Evolutionary conservation across 2,888 invertebrate species (phyloP).

Genomic region (Loripinus fragilis): DNA sequence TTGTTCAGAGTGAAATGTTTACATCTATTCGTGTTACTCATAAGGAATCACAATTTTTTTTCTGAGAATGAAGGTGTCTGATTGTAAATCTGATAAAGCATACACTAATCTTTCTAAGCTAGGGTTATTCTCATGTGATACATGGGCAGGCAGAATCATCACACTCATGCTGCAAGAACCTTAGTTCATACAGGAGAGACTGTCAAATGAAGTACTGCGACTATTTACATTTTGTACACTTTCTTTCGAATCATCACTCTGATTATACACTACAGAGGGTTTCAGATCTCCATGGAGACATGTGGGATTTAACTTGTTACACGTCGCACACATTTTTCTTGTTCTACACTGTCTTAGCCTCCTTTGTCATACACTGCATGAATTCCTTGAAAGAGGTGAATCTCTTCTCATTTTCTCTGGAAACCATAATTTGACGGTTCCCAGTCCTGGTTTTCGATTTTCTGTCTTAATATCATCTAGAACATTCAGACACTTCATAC

Average conservation of each 20-base stretch:
- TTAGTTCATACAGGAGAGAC: background rate
- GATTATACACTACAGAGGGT: background rate
- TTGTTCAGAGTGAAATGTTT: slow-evolving; percentile 48
- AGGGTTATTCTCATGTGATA: slow-evolving; percentile 39
- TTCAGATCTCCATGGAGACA: slow-evolving; percentile 9
- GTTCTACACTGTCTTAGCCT: slow-evolving; percentile 40
- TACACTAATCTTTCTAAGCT: slow-evolving; percentile 49
- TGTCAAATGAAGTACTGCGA: background rate
- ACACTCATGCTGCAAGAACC: background rate
- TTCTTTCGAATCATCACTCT: background rate
- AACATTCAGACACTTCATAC: slow-evolving; percentile 20
- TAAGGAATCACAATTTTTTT: slow-evolving; percentile 36
- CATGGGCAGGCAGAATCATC: slow-evolving; percentile 38
- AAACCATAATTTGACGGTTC: slow-evolving; percentile 26
- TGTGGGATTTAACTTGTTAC: background rate
- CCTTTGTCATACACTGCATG: slow-evolving; percentile 36
- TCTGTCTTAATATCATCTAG: slow-evolving; percentile 52
- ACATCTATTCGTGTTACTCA: slow-evolving; percentile 29
- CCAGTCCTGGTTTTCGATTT: slow-evolving; percentile 50
- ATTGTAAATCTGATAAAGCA: slow-evolving; percentile 56
- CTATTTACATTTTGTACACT: background rate
- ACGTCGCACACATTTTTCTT: slow-evolving; percentile 12
- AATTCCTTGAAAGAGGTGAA: slow-evolving; percentile 50
- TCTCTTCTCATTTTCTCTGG: slow-evolving; percentile 13
- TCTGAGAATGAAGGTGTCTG: slow-evolving; percentile 54